phyloP scores from a whole-genome alignment of 2,797 vertebrate genomes.

The Hippocampus kuda region DNA sequence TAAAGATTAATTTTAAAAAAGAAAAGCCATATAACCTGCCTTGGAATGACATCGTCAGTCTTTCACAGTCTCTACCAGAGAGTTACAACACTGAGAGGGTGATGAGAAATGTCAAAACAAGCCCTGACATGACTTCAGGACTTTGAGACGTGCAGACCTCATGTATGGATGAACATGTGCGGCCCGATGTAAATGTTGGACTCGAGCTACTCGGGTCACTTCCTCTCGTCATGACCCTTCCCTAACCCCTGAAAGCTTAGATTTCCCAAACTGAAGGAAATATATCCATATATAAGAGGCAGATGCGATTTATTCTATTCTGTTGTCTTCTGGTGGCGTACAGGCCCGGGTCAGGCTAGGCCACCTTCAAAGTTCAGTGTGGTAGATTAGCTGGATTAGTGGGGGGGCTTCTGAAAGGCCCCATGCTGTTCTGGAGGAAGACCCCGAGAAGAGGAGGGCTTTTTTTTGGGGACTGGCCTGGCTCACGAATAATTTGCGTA shows the following conservation, averaged over 20 bases:
- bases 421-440: constrained; percentile 83
- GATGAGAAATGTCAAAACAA: constrained; percentile 40
- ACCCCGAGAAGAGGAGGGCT: constrained; percentile 72
- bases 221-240: constrained; percentile 44
- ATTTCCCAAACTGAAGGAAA: constrained; percentile 28
- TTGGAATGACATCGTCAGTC: constrained; percentile 15
- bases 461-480: too few species aligned
- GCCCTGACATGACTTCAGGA: constrained; percentile 24
- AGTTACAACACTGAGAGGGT: constrained; percentile 10
- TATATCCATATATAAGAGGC: not conserved
- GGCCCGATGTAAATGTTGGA: constrained; percentile 43
- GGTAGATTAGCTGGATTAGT: constrained; percentile 93
- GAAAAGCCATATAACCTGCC: not conserved
- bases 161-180: constrained; percentile 24
- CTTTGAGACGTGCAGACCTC: constrained; percentile 17
- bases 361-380: constrained; percentile 88
- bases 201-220: constrained; percentile 36
- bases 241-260: constrained; percentile 19
- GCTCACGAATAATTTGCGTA: too few species aligned
- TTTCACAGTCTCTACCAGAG: not conserved
- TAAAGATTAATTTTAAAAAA: constrained; percentile 8
- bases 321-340: constrained; percentile 24
- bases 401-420: constrained; percentile 75
- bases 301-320: constrained; percentile 14
- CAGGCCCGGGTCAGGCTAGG: constrained; percentile 61